These are phyloP conservation scores for Leistus spinibarbis DNA, from an alignment of 2,888 invertebrate species.

Conservation along the genomic window DNA sequence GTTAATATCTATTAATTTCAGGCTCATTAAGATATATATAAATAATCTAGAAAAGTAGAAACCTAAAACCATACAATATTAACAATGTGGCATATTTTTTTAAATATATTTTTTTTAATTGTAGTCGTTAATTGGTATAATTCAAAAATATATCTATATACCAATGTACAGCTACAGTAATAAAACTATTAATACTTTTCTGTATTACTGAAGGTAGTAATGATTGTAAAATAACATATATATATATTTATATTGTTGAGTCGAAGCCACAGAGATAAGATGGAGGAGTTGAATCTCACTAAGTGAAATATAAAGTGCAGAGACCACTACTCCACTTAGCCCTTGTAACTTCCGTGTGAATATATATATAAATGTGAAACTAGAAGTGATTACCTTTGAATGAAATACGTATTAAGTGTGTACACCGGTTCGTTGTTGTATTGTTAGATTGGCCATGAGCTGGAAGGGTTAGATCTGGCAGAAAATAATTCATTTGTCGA, in stretches of 20 bases:
- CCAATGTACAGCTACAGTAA: no score
- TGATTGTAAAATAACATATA: no score
- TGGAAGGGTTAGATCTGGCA: constrained; percentile 81
- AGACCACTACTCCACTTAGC: constrained; percentile 70
- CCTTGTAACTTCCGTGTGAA: constrained; percentile 42
- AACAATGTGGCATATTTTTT: no score
- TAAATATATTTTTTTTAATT: no score
- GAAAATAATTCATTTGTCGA: constrained; percentile 58
- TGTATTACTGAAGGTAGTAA: no score
- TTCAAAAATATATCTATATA: no score
- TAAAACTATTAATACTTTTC: no score
- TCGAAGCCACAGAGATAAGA: constrained; percentile 63
- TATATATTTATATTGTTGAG: constrained; percentile 1
- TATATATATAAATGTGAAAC: not conserved
- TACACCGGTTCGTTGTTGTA: not conserved
- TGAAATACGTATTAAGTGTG: not conserved
- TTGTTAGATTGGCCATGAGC: constrained; percentile 58
- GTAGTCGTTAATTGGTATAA: no score
- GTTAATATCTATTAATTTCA: no score
- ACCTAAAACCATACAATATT: no score
- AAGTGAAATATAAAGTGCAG: constrained; percentile 63
- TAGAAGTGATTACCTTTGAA: not conserved
- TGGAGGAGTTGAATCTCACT: constrained; percentile 82
- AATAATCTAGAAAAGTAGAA: no score
- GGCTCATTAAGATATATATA: no score